Base-by-base conservation (phyloP, 2,113 vertebrate species). In the Phaethon lepturus region DNA sequence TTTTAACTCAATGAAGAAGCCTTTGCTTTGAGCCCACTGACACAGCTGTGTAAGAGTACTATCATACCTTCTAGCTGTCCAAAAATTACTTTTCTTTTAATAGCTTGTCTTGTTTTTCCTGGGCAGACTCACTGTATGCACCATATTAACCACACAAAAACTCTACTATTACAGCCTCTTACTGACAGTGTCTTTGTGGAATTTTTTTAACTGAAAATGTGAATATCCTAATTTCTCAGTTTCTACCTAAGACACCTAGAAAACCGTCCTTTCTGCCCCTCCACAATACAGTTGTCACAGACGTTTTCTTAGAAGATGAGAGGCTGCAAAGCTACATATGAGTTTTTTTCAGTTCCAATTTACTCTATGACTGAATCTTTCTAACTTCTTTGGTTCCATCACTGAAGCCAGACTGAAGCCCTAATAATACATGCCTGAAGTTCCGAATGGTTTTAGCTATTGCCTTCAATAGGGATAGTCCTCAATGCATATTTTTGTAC, bases 11-110 rank as follows among this genome's bases (percentile, higher is more conserved):
- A 44, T 2, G 22, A 83, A 93, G 75, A 86, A 94, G 69, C 47
- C 64, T 92, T 55, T 84, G 22, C 76, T 90, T 76, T 52, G 40
- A 92, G 76, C 29, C 78, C 95, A 93, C 29, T 93, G 88, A 93
- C 82, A 80, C 78, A 96, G 89, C 79, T 93, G 67, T 66, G 67
- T 50, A 38, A 60, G 55, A 83, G 31, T 29, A 73, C 60, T 69
- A 29, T 76, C 87, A 67, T 55, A 95, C 10, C 29, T 33, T 24
- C 47, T 74, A 80, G 74, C 77, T 90, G 42, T 73, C n/a, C 73
- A 85, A 86, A 93, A 87, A 24, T 50, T 59, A 55, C 13, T 88
- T 76, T 78, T 74, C 81, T 82, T 82, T 89, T 59, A 83, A 66
- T 50, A 91, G 33, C 31, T 78, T 72, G 10, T 31, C 74, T 59